Conservation (phyloP, 2,113 vertebrate species). For the Rhagologus leucostigma region DNA sequence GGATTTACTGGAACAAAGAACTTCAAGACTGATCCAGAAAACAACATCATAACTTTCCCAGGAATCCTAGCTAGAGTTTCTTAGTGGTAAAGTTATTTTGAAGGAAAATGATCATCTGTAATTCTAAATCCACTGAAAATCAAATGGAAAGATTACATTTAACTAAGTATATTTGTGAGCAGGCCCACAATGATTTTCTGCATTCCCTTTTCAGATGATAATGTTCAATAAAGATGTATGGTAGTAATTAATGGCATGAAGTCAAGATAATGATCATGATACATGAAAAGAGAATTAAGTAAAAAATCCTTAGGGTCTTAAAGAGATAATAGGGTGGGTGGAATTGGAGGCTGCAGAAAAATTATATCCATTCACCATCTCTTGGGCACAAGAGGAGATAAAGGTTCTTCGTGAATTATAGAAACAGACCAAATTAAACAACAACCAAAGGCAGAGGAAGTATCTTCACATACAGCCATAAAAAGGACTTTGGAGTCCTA, state of each 20-base stretch:
- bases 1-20: slow-evolving; percentile 4
- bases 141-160: not conserved
- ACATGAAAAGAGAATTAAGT: not conserved
- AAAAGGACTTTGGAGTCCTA: not conserved
- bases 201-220: not conserved
- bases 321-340: not conserved
- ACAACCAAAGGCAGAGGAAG: not conserved
- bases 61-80: not conserved
- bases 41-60: not conserved
- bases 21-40: not conserved
- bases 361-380: not conserved
- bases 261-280: not conserved
- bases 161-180: not conserved
- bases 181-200: not conserved
- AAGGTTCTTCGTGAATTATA: not conserved
- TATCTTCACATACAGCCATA: not conserved
- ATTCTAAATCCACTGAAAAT: not conserved
- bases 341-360: not conserved
- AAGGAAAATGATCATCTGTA: not conserved
- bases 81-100: not conserved
- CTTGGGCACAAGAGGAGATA: not conserved
- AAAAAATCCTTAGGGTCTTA: not conserved
- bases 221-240: accelerated
- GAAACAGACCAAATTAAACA: not conserved
- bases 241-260: not conserved